Evolutionary conservation across 2,888 invertebrate species (phyloP).

Genomic region (Orthosia incerta): DNA sequence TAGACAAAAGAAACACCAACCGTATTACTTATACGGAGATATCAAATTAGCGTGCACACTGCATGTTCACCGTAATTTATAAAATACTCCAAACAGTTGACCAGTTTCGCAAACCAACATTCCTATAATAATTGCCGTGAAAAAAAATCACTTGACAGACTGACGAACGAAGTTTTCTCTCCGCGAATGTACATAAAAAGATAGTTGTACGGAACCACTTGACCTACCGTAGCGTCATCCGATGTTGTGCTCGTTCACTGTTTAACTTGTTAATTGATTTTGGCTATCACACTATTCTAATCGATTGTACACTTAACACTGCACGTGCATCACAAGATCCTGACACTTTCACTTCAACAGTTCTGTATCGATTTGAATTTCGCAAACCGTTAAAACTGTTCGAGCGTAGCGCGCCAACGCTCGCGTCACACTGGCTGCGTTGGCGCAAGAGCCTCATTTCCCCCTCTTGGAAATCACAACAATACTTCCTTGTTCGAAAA

Average conservation of each 20-base stretch:
- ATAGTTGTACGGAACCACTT: constrained; percentile 67
- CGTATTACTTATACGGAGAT: constrained; percentile 41
- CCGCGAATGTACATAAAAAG: constrained; percentile 68
- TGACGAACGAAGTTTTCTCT: constrained; percentile 69
- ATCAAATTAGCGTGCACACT: constrained; percentile 51
- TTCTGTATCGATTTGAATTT: constrained; percentile 80
- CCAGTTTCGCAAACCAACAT: constrained; percentile 62
- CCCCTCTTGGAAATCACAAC: constrained; percentile 73
- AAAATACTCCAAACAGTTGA: constrained; percentile 47
- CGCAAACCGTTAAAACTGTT: constrained; percentile 80
- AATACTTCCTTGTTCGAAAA: constrained; percentile 22
- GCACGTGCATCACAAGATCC: constrained; percentile 73
- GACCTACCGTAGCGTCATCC: constrained; percentile 69
- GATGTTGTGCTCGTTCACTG: constrained; percentile 57
- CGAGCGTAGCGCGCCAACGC: constrained; percentile 65
- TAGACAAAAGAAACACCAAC: constrained; percentile 28
- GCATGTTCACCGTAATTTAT: constrained; percentile 32
- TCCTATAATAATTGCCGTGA: constrained; percentile 57
- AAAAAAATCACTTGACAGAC: constrained; percentile 62
- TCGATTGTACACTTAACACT: constrained; percentile 68
- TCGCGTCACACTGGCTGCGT: constrained; percentile 80
- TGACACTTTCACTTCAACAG: constrained; percentile 85
- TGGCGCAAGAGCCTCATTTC: constrained; percentile 78
- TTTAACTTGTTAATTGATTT: constrained; percentile 58
- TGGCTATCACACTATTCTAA: constrained; percentile 55